Evolutionary conservation across 1,140 invertebrate genomes (phyloP).

Genomic region (Meteorus sp.): DNA sequence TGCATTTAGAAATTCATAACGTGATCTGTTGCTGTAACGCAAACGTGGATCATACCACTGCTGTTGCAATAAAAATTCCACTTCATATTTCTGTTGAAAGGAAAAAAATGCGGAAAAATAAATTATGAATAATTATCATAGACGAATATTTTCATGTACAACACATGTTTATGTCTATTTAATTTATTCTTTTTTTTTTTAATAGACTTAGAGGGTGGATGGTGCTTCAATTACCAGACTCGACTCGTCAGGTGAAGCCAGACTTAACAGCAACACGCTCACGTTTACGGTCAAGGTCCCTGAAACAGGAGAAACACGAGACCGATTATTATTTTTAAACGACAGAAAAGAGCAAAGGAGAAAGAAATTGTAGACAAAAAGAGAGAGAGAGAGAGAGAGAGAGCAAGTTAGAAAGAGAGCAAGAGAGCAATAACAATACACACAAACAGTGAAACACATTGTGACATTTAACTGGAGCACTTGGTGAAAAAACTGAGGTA

Average conservation of each 20-base stretch:
- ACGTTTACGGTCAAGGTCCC: conserved; percentile 89
- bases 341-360: background rate
- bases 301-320: conserved; percentile 60
- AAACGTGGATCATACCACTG: conserved; percentile 88
- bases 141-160: no score
- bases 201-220: no score
- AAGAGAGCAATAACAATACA: no score
- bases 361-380: background rate
- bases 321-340: conserved; percentile 12
- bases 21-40: conserved; percentile 80
- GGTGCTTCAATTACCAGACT: conserved; percentile 74
- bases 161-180: no score
- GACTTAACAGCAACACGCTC: conserved; percentile 86
- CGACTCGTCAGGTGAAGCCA: conserved; percentile 92
- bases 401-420: background rate
- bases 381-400: no score
- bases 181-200: no score
- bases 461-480: no score
- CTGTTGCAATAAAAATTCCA: conserved; percentile 88
- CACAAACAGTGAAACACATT: no score
- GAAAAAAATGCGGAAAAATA: conserved; percentile 3
- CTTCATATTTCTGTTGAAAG: conserved; percentile 91
- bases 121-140: no score
- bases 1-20: conserved; percentile 85
- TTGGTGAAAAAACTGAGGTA: no score